Base-by-base conservation (phyloP, 2,888 invertebrate species). In the Cheilosia variabilis region DNA sequence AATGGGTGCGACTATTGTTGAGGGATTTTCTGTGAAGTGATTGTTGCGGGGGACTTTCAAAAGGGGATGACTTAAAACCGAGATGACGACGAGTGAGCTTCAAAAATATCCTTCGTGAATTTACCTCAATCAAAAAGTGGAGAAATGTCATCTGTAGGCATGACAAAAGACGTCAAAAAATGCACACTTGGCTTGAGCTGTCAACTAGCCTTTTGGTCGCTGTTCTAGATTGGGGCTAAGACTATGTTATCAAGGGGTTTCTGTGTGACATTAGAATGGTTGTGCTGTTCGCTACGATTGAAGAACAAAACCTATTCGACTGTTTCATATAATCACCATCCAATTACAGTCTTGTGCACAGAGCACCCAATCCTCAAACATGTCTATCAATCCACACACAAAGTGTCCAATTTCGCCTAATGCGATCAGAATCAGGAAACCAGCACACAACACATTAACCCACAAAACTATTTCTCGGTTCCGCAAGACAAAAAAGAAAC, bases 331-430 rank as follows among this genome's bases (percentile, higher is more conserved):
- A 58, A 19, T 22, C 22, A 45, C 34, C 53, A 17, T 53, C 37
- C 69, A 69, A 69, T 63, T 69, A 63, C 55, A 1, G 1, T 27
- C 19, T 10, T 34, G 34, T 34, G 24, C 15, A 57, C 52, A 34
- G 37, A 62, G 45, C 45, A 41, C 19, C 7, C 5, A 65, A 65
- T 66, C 58, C 27, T 34, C 37, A 65, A 77, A 53, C 47, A 60
- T 22, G 19, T 17, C 76, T 76, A 31, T 37, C 81, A 76, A 53
- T 63, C 63, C 68, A 24, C 13, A 65, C 69, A 52, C 57, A 78
- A 13, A 73, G 71, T 62, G 75, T 60, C 43, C 75, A 71, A 75
- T 84, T 73, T 66, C 31, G 45, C 57, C 52, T 75, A 84, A 80
- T 84, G 37, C 71, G 63, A 75, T 60, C 65, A 41, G 65, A 66